Evolutionary conservation across 2,797 vertebrate genomes (phyloP).

Genomic region (Tauraco hartlaubi): DNA sequence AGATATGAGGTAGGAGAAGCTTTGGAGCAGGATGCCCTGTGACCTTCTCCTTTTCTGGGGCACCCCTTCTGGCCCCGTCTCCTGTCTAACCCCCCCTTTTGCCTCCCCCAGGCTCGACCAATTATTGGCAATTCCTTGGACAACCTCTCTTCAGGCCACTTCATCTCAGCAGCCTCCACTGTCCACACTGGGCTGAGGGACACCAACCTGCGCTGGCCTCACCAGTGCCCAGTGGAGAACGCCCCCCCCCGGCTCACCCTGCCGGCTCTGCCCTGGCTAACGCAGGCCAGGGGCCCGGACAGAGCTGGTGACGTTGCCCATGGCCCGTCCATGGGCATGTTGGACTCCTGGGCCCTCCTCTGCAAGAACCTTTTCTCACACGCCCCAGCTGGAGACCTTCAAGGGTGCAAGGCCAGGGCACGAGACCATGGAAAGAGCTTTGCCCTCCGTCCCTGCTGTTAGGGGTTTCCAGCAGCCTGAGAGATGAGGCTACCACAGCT

Average conservation of each 20-base stretch:
- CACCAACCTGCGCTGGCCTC: background rate
- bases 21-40: background rate
- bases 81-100: background rate
- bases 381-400: background rate
- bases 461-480: background rate
- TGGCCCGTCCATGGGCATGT: background rate
- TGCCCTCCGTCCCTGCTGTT: background rate
- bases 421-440: background rate
- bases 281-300: too few relatives aligned
- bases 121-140: background rate
- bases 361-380: background rate
- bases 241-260: background rate
- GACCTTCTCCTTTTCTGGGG: background rate
- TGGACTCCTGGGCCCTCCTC: background rate
- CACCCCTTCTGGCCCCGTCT: background rate
- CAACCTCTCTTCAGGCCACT: background rate
- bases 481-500: background rate
- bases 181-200: background rate
- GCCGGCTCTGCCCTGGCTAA: background rate
- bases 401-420: background rate
- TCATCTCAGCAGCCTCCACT: background rate
- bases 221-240: background rate
- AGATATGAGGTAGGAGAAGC: background rate
- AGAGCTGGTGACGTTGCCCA: background rate
- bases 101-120: background rate